Evolutionary conservation across 1,140 invertebrate genomes (phyloP), one percentile per base, ranked within the genome.

Genomic region (Aphelenchoides fujianensis): DNA sequence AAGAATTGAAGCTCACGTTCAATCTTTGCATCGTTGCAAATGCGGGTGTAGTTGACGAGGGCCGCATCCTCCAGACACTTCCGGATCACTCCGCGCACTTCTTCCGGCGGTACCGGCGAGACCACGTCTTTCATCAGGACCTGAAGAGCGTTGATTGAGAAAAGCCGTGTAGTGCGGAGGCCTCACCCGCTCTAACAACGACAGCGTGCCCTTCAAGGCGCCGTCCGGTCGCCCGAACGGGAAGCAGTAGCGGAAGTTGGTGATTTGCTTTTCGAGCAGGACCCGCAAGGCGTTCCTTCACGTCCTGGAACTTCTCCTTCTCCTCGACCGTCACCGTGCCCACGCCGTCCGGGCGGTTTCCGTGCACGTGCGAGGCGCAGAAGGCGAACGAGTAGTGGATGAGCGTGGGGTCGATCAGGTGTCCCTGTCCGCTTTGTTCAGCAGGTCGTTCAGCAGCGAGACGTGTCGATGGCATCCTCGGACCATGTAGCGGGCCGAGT

Each of bases 381-480:
- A 97, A 98, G 28, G 95, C 95, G 88, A 97, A 98, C 78, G 93
- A 95, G 86, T 93, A 98, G 87, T 98, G 95, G 82, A 98, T 96
- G 52, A 98, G 88, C 0, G 94, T 98, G 0, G 96, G 95, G 87
- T 99, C 96, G 70, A 99, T 95, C 88, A 97, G 93, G 71, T 92
- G 88, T 64, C 92, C 92, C 76, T 93, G 92, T 98, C 95, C 0
- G 95, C 94, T 74, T 94, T 89, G 84, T 97, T 94, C 63, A 99
- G 88, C 27, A 98, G 88, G 87, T 98, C 95, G 73, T 90, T 91
- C n/a, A 98, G 89, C 85, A 97, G 97, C 85, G 91, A 94, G 7
- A 98, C 89, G 86, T 98, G 95, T 59, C 96, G 89, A 86, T 92
- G 95, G 84, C 96, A 98, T 19, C 94, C 94, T 48, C 96, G 88